Evolutionary conservation across 1,140 invertebrate species (phyloP).

Genomic region (Aphaenogaster rudis): DNA sequence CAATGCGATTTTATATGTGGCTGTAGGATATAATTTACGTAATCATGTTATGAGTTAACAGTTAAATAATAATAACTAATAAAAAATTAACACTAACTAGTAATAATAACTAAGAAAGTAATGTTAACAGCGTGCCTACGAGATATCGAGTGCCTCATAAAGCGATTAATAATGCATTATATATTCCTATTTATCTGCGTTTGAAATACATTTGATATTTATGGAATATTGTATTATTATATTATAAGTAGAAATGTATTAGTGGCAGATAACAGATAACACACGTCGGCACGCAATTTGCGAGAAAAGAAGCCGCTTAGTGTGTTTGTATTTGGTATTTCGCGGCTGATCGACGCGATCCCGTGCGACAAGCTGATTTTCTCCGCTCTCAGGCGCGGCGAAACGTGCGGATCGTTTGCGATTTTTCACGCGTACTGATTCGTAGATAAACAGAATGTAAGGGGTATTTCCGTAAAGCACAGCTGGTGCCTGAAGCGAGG

Average conservation of each 20-base stretch:
- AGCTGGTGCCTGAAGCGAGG: constrained; percentile 56
- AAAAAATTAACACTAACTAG: not conserved
- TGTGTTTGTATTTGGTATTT: constrained; percentile 36
- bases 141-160: not conserved
- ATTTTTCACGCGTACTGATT: constrained; percentile 70
- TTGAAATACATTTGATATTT: constrained; percentile 14
- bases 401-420: constrained; percentile 49
- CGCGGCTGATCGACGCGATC: constrained; percentile 22
- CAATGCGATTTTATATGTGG: not conserved
- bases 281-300: not conserved
- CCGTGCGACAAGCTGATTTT: constrained; percentile 47
- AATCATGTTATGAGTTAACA: not conserved
- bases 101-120: not conserved
- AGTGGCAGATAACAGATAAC: not conserved
- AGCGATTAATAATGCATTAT: constrained; percentile 3
- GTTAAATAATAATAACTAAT: not conserved
- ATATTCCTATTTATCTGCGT: not conserved
- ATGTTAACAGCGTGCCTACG: not conserved
- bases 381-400: constrained; percentile 23
- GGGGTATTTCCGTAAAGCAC: constrained; percentile 60
- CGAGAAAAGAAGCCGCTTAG: constrained; percentile 6
- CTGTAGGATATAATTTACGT: not conserved
- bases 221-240: not conserved
- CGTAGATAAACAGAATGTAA: constrained; percentile 65
- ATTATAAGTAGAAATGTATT: not conserved